Evolutionary conservation across 2,888 invertebrate genomes (phyloP), one percentile per base, ranked within the genome.

Genomic region (Troglohyphantes excavatus): DNA sequence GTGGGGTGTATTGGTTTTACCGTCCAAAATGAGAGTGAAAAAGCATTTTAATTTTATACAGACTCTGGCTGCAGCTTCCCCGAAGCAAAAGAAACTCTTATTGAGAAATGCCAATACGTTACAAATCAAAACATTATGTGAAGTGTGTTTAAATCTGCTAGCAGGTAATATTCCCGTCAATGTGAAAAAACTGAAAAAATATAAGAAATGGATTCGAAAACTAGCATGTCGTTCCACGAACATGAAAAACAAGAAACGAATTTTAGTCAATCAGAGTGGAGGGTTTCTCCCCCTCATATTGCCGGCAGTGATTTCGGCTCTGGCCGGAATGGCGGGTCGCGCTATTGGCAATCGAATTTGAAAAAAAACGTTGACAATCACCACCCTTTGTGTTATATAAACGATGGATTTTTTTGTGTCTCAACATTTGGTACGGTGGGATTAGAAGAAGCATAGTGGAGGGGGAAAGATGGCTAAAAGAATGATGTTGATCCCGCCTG

Each of bases 281-380:
- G 87, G 79, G 0, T 90, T 90, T 23, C 19, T 90, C 59, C 86
- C 33, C n/a, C n/a, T n/a, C n/a, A 11, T 91, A 0, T 27, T 87
- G 1, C 87, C 87, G 13, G 68, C 61, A 11, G 46, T 90, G 0
- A 11, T 68, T 2, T 23, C 27, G 0, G 27, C 67, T 23, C 0
- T 90, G 17, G 26, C 26, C 2, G 53, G 59, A 19, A 59, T 78
- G 19, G 27, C 33, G 7, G 81, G 81, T 1, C n/a, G 23, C 43
- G 72, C 73, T 2, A 73, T 72, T 19, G 68, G 73, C 7, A 87
- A 63, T 2, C 27, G 43, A 27, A 19, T 72, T n/a, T n/a, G n/a
- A n/a, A n/a, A n/a, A n/a, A n/a, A n/a, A n/a, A n/a, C n/a, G n/a
- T n/a, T n/a, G n/a, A n/a, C n/a, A n/a, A n/a, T n/a, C n/a, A n/a